Percentiles rank a stretch among this genome's conserved stretches.
These are phyloP conservation scores for Tachuris rubrigastra DNA, from an alignment of 2,113 vertebrate species.

Conservation along the genomic window DNA sequence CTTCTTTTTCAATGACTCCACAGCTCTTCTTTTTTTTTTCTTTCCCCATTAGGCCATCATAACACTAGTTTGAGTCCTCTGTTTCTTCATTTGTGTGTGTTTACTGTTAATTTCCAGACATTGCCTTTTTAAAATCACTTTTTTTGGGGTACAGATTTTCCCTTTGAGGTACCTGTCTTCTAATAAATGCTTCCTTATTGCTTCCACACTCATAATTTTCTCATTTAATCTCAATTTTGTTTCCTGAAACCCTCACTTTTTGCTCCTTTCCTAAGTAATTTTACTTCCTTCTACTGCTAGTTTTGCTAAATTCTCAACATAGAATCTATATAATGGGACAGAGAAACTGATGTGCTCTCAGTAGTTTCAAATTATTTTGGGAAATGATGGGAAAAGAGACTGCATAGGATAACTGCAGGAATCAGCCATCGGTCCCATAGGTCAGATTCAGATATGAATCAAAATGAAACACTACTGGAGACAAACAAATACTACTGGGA, in stretches of 20 bases:
- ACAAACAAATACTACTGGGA: not conserved
- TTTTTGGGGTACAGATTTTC: not conserved
- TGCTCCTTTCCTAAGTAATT: not conserved
- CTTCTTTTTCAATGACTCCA: not conserved
- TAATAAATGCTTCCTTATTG: not conserved
- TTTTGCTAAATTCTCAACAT: not conserved
- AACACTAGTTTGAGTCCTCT: not conserved
- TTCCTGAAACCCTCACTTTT: not conserved
- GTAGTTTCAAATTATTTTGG: not conserved
- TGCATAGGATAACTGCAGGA: not conserved
- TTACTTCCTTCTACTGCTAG: not conserved
- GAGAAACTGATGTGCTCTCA: not conserved
- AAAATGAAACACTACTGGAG: not conserved
- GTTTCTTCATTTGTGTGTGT: not conserved
- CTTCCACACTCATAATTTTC: not conserved
- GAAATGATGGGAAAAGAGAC: not conserved
- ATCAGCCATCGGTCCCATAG: not conserved
- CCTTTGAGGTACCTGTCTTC: not conserved
- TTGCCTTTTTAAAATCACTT: not conserved
- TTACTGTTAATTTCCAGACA: not conserved
- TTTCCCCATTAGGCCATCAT: not conserved
- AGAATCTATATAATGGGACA: not conserved
- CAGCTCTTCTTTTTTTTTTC: not conserved
- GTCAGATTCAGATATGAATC: not conserved
- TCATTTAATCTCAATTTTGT: not conserved